Percentiles rank a stretch among this genome's conserved stretches.
Conservation (phyloP, 2,888 invertebrate species). For the Lasioglossum villosulum region DNA sequence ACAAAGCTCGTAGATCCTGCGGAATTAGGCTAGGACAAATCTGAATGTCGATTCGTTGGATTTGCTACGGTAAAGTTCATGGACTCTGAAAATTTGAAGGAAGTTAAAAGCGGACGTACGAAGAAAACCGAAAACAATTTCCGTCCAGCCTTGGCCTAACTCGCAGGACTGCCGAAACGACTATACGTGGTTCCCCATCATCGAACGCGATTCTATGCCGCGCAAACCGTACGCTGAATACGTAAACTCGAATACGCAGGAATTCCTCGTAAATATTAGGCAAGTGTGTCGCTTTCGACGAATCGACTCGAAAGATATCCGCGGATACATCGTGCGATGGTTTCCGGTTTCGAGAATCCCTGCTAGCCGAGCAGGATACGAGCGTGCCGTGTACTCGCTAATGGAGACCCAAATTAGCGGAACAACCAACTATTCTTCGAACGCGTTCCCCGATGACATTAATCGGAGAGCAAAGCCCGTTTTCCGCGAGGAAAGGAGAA, state of each 20-base stretch:
- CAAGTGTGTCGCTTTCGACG: slow-evolving; percentile 79
- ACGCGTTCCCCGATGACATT: not conserved
- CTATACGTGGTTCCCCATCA: no score
- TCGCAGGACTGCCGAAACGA: not conserved
- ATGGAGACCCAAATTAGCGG: not conserved
- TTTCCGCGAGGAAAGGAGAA: slow-evolving; percentile 15
- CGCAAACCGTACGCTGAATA: slow-evolving; percentile 22
- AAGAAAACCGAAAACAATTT: not conserved
- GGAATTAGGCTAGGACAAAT: not conserved
- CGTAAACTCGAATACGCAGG: slow-evolving; percentile 32
- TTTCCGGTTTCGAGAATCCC: slow-evolving; percentile 42
- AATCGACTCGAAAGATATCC: slow-evolving; percentile 31
- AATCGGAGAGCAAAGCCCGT: not conserved
- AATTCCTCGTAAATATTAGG: slow-evolving; percentile 70
- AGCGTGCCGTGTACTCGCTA: not conserved
- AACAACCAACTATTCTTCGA: not conserved
- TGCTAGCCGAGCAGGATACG: slow-evolving; percentile 6
- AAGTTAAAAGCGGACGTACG: no score
- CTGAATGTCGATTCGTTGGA: no score
- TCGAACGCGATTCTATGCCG: slow-evolving; percentile 20
- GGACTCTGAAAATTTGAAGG: no score
- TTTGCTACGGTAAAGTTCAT: no score
- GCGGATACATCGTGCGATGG: not conserved
- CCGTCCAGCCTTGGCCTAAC: not conserved
- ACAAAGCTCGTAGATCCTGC: not conserved